Base-by-base conservation (phyloP, 2,888 invertebrate genomes). In the Sminthurinus aureus region DNA sequence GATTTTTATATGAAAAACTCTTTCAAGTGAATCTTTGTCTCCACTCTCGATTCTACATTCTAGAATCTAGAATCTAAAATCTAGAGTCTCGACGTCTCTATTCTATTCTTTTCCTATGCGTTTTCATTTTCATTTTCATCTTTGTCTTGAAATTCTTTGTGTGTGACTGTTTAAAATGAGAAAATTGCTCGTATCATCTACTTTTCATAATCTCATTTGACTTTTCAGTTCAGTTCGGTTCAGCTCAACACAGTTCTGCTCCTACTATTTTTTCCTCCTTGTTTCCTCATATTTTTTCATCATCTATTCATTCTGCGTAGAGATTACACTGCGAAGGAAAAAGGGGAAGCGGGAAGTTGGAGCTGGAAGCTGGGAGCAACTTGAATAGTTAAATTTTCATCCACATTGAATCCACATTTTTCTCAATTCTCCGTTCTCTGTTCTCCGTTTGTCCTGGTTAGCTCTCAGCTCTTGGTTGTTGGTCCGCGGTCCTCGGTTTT, bases 1-100 rank as follows among this genome's bases (percentile, higher is more conserved):
- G 75, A 83, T 83, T 83, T 79, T 75, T 67, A 83, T 83, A 83
- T 83, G 64, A 82, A 77, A 82, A 78, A 38, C 71, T 78, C 71
- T 52, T 81, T 81, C 75, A 64, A 52, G 51, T 58, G 52, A 67
- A 78, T 71, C 52, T 69, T 51, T 69, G 50, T 82, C 71, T 51
- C 20, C 51, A 26, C 73, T 38, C 58, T 20, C 1, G 38, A 4
- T 38, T 38, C 38, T 6, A 38, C 3, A 38, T 38, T 38, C 38
- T 38, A 38, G 38, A 38, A 38, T 38, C 38, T 38, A 38, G 38
- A 38, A 38, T n/a, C n/a, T n/a, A n/a, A 6, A 38, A 6, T 38
- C 6, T 38, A 38, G 38, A 38, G 38, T 38, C 38, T 51, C 51
- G 9, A 38, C 50, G n/a, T 51, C 74, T 26, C 38, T 74, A 11